Percentiles rank a stretch among this genome's conserved stretches.
Evolutionary conservation across 2,888 invertebrate genomes (phyloP).

Genomic region (Folsomia candida): DNA sequence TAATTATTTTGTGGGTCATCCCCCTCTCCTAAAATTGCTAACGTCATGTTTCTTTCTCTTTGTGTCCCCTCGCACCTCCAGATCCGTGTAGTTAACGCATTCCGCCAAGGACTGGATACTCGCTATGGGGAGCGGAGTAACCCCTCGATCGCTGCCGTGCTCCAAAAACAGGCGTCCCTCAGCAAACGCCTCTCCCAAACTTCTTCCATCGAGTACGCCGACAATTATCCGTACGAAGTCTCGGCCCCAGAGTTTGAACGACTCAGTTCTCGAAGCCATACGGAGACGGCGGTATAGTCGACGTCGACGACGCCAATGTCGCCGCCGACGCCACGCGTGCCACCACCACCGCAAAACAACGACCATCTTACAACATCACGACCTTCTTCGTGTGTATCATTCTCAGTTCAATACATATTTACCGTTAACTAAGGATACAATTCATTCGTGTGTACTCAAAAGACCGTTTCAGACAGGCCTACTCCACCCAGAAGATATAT

Average conservation of each 20-base stretch:
- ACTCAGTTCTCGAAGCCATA: conserved; percentile 88
- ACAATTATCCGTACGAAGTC: conserved; percentile 81
- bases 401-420: too few species aligned
- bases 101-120: conserved; percentile 98
- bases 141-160: conserved; percentile 87
- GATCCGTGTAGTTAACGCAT: conserved; percentile 99
- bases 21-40: conserved; percentile 52
- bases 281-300: conserved; percentile 84
- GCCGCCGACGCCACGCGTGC: neutral
- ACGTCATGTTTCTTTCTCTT: neutral
- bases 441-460: conserved; percentile 10
- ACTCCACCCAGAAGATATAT: neutral
- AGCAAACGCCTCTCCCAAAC: conserved; percentile 87
- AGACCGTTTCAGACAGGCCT: conserved; percentile 9
- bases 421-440: too few species aligned
- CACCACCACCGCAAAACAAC: too few species aligned
- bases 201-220: conserved; percentile 88
- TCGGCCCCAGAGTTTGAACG: conserved; percentile 89
- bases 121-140: conserved; percentile 88
- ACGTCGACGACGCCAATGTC: neutral
- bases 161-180: conserved; percentile 88
- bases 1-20: conserved; percentile 53
- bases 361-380: neutral
- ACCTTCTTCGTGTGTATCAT: neutral
- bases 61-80: conserved; percentile 61